These are phyloP conservation scores for Cirrhinus molitorella DNA, from an alignment of 2,797 vertebrate species.

Conservation along the genomic window DNA sequence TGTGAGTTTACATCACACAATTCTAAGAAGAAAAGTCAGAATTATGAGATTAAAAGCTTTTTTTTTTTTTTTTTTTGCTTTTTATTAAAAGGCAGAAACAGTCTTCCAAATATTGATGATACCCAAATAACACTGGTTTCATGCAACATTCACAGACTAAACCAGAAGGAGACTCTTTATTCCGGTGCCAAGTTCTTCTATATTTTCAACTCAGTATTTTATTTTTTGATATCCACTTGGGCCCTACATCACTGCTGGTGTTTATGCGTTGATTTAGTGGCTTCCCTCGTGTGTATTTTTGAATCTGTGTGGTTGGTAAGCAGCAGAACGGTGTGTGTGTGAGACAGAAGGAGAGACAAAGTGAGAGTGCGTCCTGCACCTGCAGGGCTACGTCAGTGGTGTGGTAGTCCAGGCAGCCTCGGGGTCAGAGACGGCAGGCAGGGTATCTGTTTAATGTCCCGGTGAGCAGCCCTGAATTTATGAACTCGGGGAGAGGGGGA, in stretches of 20 bases:
- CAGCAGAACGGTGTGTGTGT: neutral
- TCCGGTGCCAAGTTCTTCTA: constrained; percentile 28
- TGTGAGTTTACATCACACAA: no score
- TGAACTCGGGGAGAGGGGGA: constrained; percentile 58
- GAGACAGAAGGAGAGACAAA: constrained; percentile 23
- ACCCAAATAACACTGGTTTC: constrained; percentile 21
- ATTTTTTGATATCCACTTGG: constrained; percentile 45
- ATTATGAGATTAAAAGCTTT: no score
- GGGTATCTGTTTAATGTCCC: constrained; percentile 70
- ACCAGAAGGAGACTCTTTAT: constrained; percentile 25
- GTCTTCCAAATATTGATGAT: no score
- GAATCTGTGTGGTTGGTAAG: constrained; percentile 16
- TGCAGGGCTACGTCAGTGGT: constrained; percentile 68
- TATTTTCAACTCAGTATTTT: constrained; percentile 44
- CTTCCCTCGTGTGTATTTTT: constrained; percentile 32
- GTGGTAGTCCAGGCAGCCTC: constrained; percentile 61
- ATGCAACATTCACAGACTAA: constrained; percentile 25
- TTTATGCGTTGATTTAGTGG: constrained; percentile 51
- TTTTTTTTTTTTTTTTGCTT: no score
- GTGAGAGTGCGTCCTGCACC: constrained; percentile 59
- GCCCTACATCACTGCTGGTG: constrained; percentile 45
- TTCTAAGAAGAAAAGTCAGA: no score
- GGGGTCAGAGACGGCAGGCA: constrained; percentile 64
- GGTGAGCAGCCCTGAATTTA: constrained; percentile 67
- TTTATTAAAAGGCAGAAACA: no score